A percentile compares a stretch with the other conserved stretches of the same genome.
These are phyloP conservation scores for Latheticus oryzae DNA, from an alignment of 2,888 invertebrate species.

Conservation along the genomic window DNA sequence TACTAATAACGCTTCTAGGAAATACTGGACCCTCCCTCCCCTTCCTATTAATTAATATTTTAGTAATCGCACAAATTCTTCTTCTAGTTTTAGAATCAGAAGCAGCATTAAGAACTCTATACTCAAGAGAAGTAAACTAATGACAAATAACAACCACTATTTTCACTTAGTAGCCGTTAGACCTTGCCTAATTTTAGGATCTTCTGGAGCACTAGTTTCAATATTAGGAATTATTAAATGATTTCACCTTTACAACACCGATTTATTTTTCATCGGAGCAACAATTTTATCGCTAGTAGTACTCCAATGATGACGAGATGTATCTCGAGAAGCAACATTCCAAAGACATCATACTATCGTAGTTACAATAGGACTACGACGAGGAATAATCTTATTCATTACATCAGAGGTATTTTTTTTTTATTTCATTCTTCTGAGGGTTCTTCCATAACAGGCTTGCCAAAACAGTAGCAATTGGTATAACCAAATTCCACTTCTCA, in stretches of 20 bases:
- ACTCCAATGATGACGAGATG: conserved; percentile 79
- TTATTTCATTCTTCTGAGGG: conserved; percentile 72
- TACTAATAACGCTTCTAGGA: conserved; percentile 68
- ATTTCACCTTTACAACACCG: conserved; percentile 70
- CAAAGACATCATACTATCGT: conserved; percentile 74
- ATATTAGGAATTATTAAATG: conserved; percentile 72
- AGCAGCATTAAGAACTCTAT: conserved; percentile 74
- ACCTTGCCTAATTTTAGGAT: conserved; percentile 73
- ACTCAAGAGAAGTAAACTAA: conserved; percentile 76
- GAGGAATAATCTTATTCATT: conserved; percentile 82
- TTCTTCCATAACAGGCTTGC: conserved; percentile 70
- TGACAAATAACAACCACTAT: conserved; percentile 70
- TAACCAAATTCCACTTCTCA: conserved; percentile 76
- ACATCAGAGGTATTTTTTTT: conserved; percentile 75
- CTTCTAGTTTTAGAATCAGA: conserved; percentile 69
- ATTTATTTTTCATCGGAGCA: conserved; percentile 69
- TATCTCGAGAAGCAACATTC: conserved; percentile 74
- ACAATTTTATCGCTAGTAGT: conserved; percentile 67
- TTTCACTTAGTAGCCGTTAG: conserved; percentile 76
- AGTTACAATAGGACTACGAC: conserved; percentile 72
- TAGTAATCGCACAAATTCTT: conserved; percentile 51
- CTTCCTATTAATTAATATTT: conserved; percentile 50
- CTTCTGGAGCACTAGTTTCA: conserved; percentile 70
- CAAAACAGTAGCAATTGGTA: conserved; percentile 71
- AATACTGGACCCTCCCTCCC: conserved; percentile 60